Evolutionary conservation across 2,888 invertebrate species (phyloP), one percentile per base, ranked within the genome.

Genomic region (Dynastes grantii): DNA sequence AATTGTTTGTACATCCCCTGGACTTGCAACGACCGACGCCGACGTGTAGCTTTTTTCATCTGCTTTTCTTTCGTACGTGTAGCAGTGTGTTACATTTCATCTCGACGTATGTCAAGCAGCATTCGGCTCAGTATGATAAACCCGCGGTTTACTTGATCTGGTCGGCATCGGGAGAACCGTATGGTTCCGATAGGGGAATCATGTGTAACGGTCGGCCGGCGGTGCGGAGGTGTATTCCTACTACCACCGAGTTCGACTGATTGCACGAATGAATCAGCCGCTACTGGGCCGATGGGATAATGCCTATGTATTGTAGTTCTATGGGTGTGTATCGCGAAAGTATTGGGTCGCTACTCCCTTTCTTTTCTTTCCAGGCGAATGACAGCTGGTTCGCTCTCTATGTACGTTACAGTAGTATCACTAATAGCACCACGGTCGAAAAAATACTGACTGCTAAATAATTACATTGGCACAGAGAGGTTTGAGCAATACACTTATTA

Each of bases 221-320:
- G 32, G 32, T 37, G 32, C 45, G 45, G 55, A 4, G 55, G 55
- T 55, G 16, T 16, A 55, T n/a, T 16, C 1, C 55, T 45, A 55
- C 53, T n/a, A 58, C 13, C 13, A 45, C 22, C 45, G 16, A 61
- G 61, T 40, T 51, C 58, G 64, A 73, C 73, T 51, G 71, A 64
- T 73, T 63, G 68, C 51, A 58, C 27, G 78, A 76, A 68, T 78
- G 76, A 68, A 76, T 78, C 76, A 70, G 40, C 70, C 55, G 55
- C 16, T 22, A 22, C 8, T 22, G 32, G 37, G 8, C 67, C 76
- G 77, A 58, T 70, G 53, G 70, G 77, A 70, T 77, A 77, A 65
- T 53, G 76, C 55, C 27, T 76, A 11, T 45, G 45, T 45, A 45
- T 45, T 58, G 22, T 58, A 22, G 2, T 16, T 58, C 8, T 55